Conservation (phyloP, 2,797 vertebrate species). For the Mustela erminea region DNA sequence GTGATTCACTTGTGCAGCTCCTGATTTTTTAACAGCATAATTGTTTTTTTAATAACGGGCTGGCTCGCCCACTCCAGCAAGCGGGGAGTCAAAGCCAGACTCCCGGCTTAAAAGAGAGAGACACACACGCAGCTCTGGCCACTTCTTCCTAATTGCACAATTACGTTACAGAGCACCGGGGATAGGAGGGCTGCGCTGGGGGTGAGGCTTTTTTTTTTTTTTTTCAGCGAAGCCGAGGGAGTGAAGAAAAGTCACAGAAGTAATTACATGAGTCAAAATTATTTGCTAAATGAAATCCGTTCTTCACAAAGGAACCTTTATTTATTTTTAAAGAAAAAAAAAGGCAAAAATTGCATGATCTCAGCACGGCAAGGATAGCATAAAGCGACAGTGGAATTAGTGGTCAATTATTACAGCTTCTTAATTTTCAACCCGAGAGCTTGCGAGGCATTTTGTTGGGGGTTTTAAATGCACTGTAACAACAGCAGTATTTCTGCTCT, state of each 20-base stretch:
- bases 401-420: slow-evolving; percentile 67
- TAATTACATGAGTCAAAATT: slow-evolving; percentile 74
- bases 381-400: slow-evolving; percentile 75
- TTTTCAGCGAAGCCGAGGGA: not conserved
- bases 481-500: slow-evolving; percentile 30
- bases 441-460: slow-evolving; percentile 25
- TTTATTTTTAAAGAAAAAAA: slow-evolving; percentile 73
- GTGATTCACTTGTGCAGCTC: slow-evolving; percentile 76
- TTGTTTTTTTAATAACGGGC: slow-evolving; percentile 85
- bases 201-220: not conserved
- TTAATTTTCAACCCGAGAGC: slow-evolving; percentile 63
- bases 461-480: slow-evolving; percentile 19
- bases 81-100: slow-evolving; percentile 68
- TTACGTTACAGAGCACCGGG: not conserved
- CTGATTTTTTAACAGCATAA: slow-evolving; percentile 79
- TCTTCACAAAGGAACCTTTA: slow-evolving; percentile 76
- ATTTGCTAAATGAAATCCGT: slow-evolving; percentile 77
- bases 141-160: slow-evolving; percentile 80
- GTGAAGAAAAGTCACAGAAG: slow-evolving; percentile 74
- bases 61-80: slow-evolving; percentile 72
- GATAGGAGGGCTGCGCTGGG: accelerated
- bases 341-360: slow-evolving; percentile 47
- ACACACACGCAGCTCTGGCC: not conserved
- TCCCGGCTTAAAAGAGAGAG: slow-evolving; percentile 70
- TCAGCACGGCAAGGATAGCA: slow-evolving; percentile 43